Percentiles rank a stretch among this genome's conserved stretches.
These are phyloP conservation scores for Scaptomyza montana DNA, from an alignment of 1,140 invertebrate genomes.

Conservation along the genomic window DNA sequence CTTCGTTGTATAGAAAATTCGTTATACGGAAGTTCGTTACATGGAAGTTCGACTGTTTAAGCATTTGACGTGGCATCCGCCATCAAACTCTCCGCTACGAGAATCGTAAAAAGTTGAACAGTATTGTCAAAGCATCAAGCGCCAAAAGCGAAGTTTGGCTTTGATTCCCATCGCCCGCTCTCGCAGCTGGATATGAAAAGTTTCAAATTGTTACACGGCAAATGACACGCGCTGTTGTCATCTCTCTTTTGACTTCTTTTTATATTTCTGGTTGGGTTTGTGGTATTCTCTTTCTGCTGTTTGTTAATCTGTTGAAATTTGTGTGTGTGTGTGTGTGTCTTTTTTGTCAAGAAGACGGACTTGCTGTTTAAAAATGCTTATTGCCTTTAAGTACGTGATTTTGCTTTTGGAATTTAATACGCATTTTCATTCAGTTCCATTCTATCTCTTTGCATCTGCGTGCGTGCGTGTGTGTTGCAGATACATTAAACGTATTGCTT, in stretches of 20 bases:
- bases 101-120: slow-evolving; percentile 76
- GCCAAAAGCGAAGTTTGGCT: slow-evolving; percentile 36
- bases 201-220: slow-evolving; percentile 77
- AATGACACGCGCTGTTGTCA: slow-evolving; percentile 67
- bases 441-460: neutral
- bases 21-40: too few relatives aligned
- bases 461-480: slow-evolving; percentile 29
- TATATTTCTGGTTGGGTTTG: neutral
- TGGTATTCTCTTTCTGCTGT: slow-evolving; percentile 7
- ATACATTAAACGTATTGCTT: slow-evolving; percentile 76
- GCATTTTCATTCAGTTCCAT: slow-evolving; percentile 31
- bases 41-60: too few relatives aligned
- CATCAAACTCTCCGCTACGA: slow-evolving; percentile 46
- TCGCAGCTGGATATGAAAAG: slow-evolving; percentile 48
- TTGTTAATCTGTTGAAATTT: slow-evolving; percentile 80
- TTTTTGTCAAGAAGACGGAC: slow-evolving; percentile 42
- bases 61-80: neutral
- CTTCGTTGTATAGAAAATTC: too few relatives aligned
- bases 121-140: slow-evolving; percentile 66
- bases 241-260: slow-evolving; percentile 1
- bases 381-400: slow-evolving; percentile 81
- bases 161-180: slow-evolving; percentile 23
- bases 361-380: slow-evolving; percentile 71
- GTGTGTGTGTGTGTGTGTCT: slow-evolving; percentile 24
- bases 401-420: slow-evolving; percentile 59